Conservation (phyloP, 2,888 invertebrate genomes). For the Heliconius hortense region DNA sequence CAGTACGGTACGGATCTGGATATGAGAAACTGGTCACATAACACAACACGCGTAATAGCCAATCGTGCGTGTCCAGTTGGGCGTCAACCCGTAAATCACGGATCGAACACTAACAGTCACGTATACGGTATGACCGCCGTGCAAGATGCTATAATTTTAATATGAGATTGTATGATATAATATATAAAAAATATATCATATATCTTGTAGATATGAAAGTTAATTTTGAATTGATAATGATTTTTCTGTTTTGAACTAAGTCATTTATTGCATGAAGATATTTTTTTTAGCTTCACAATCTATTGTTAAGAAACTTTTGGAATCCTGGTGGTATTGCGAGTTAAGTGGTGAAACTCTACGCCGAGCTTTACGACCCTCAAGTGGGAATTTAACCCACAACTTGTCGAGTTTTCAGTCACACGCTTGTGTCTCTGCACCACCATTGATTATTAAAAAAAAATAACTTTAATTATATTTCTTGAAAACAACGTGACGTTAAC, state of each 20-base stretch:
- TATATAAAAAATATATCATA: neutral
- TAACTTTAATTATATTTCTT: no score
- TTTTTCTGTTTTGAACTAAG: neutral
- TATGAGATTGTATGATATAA: neutral
- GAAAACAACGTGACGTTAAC: neutral
- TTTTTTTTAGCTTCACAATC: no score
- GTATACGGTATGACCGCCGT: conserved; percentile 22
- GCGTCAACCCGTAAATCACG: conserved; percentile 44
- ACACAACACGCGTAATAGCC: conserved; percentile 57
- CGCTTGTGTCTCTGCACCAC: no score
- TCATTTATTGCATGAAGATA: neutral
- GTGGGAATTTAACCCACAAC: no score
- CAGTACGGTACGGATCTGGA: conserved; percentile 45
- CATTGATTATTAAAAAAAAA: no score
- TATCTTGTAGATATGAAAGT: neutral
- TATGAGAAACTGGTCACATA: conserved; percentile 50
- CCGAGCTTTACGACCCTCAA: no score
- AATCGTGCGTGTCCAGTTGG: conserved; percentile 59
- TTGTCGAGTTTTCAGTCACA: no score
- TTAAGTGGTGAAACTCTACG: no score
- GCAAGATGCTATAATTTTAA: conserved; percentile 24
- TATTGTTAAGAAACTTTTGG: no score
- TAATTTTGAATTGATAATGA: neutral
- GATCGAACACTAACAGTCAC: conserved; percentile 38
- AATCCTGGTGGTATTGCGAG: no score